These are phyloP conservation scores for Osmoderma eremita DNA, from an alignment of 2,888 invertebrate genomes.

Conservation along the genomic window DNA sequence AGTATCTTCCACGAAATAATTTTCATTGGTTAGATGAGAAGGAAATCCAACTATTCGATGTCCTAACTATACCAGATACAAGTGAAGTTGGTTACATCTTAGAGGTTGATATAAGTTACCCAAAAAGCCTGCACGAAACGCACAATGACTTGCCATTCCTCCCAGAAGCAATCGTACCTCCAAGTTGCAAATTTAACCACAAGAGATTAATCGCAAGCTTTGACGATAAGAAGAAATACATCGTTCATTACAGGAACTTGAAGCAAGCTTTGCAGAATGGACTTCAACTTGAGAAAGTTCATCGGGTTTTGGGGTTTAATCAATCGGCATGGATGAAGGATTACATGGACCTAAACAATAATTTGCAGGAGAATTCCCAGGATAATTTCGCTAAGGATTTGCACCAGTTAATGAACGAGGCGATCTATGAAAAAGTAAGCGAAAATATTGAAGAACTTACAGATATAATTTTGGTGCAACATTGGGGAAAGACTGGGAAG, in stretches of 20 bases:
- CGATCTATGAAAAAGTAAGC: too few relatives aligned
- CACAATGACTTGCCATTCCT: slow-evolving; percentile 57
- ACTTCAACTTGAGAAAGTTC: slow-evolving; percentile 48
- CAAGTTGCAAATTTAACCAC: too few relatives aligned
- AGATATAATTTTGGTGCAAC: not conserved
- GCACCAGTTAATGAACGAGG: not conserved
- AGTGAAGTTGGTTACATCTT: slow-evolving; percentile 52
- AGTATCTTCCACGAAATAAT: slow-evolving; percentile 50
- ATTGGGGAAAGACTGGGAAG: not conserved
- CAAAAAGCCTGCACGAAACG: slow-evolving; percentile 49
- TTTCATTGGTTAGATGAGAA: slow-evolving; percentile 52
- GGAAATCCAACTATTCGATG: slow-evolving; percentile 3
- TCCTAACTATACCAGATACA: too few relatives aligned
- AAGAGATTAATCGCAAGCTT: slow-evolving; percentile 40
- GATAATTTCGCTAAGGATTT: slow-evolving; percentile 17
- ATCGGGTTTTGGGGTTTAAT: slow-evolving; percentile 54
- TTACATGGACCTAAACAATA: slow-evolving; percentile 57
- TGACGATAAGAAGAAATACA: slow-evolving; percentile 44
- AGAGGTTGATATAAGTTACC: slow-evolving; percentile 54
- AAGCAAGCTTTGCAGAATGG: slow-evolving; percentile 48
- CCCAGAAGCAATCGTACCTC: slow-evolving; percentile 40
- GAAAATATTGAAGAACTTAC: too few relatives aligned
- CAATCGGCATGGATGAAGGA: slow-evolving; percentile 55
- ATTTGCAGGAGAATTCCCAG: slow-evolving; percentile 47
- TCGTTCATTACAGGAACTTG: slow-evolving; percentile 49